Base-by-base conservation (phyloP, 2,888 invertebrate species). In the Patella ulyssiponensis region DNA sequence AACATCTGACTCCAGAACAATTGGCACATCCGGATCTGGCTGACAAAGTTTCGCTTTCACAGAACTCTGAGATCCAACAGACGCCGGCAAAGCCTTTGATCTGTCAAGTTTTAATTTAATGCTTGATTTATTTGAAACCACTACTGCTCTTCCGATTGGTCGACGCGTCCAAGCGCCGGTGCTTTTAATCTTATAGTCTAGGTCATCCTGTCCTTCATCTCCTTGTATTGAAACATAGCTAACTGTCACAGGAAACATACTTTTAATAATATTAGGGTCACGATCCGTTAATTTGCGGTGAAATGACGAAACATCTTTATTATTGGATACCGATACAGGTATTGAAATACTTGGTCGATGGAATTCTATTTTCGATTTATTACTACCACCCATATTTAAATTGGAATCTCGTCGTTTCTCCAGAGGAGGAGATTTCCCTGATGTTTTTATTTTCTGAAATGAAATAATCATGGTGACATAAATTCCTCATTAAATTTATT, bases 181-280 rank as follows among this genome's bases (percentile, higher is more conserved):
- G 11, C 9, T 64, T 64, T 64, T 64, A 12, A 64, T 12, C 14
- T 14, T n/a, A 23, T 64, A 64, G 23, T 81, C 77, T 11, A 80
- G 64, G 23, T 77, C 75, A 52, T 69, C 77, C 4, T 72, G 74
- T 71, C 81, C 79, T 20, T 79, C 71, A 1, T 84, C 82, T 9
- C 84, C 82, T 53, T 83, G 84, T 56, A 86, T 83, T n/a, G 86
- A 84, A 15, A 84, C 83, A 75, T 84, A 84, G 74, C 83, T 84
- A 72, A 84, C 79, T 20, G 83, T 78, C 15, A 86, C 79, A 1
- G 84, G 83, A 58, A 80, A 81, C 71, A 80, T 79, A 20, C 79
- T 74, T 73, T 84, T 83, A 44, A 75, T 73, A 51, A 78, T 53
- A 33, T 69, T 74, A 12, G 77, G 69, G 64, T 54, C 27, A 27